Conservation (phyloP, 2,797 vertebrate genomes). For the Hafferia zeledoni region DNA sequence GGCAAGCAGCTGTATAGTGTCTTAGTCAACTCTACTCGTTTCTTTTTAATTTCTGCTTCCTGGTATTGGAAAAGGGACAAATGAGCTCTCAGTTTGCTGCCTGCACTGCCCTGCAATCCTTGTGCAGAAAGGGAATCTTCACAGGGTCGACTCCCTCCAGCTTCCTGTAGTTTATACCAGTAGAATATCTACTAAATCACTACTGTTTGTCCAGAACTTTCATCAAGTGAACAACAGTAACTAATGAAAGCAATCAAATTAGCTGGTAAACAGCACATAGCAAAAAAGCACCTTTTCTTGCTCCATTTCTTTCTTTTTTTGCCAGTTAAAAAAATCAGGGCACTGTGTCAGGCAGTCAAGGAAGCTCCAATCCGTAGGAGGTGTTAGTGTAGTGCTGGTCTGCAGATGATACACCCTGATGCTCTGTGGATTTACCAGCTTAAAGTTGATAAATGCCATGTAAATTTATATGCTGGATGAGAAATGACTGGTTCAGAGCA, state of each 20-base stretch:
- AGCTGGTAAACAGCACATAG: not conserved
- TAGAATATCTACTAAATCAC: not conserved
- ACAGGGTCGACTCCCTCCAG: not conserved
- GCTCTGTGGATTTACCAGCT: not conserved
- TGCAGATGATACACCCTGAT: not conserved
- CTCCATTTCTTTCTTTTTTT: not conserved
- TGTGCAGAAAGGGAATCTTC: not conserved
- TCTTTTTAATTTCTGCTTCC: not conserved
- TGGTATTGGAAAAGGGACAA: not conserved
- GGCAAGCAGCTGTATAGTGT: not conserved
- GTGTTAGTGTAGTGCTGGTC: not conserved
- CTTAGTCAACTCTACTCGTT: not conserved
- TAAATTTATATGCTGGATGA: not conserved
- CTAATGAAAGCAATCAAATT: not conserved
- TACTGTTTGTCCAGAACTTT: not conserved
- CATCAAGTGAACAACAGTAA: not conserved
- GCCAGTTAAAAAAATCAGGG: not conserved
- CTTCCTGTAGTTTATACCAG: not conserved
- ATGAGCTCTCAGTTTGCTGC: not conserved
- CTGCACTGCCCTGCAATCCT: not conserved
- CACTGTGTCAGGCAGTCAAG: not conserved
- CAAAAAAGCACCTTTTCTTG: not conserved
- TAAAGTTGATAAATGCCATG: not conserved
- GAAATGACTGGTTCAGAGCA: not conserved
- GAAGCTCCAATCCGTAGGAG: not conserved